These are phyloP conservation scores for Sericinus montela DNA, from an alignment of 2,888 invertebrate genomes.

Conservation along the genomic window DNA sequence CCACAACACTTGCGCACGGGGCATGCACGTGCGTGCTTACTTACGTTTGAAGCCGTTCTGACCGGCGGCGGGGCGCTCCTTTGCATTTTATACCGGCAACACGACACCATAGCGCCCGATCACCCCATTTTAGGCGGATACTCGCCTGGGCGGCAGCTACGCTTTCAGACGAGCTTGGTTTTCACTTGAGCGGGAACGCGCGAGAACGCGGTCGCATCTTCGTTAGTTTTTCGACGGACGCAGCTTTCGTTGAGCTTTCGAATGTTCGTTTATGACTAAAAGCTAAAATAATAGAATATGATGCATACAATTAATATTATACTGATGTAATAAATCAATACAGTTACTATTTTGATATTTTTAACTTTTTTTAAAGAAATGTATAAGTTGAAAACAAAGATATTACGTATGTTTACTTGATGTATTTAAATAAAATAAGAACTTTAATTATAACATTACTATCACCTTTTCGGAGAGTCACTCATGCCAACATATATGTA, in stretches of 20 bases:
- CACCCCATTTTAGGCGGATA: conserved; percentile 79
- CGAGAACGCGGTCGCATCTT: conserved; percentile 15
- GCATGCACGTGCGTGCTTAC: conserved; percentile 74
- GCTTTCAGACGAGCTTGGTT: conserved; percentile 74
- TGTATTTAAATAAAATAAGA: too few relatives aligned
- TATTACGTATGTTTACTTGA: too few relatives aligned
- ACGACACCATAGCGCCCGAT: conserved; percentile 82
- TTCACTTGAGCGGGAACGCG: conserved; percentile 58
- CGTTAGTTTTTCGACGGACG: background rate
- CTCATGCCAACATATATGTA: too few relatives aligned
- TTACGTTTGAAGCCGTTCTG: conserved; percentile 99
- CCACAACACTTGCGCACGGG: conserved; percentile 50
- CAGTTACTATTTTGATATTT: too few relatives aligned
- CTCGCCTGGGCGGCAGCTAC: conserved; percentile 58
- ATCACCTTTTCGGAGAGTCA: too few relatives aligned
- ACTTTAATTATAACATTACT: too few relatives aligned
- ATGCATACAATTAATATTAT: too few relatives aligned
- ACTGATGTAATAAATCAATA: too few relatives aligned
- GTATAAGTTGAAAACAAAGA: too few relatives aligned
- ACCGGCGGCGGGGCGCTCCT: conserved; percentile 85
- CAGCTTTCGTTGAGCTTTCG: background rate
- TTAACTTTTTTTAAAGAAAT: too few relatives aligned
- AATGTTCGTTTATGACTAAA: background rate
- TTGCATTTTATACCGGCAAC: conserved; percentile 90
- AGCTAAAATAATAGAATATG: too few relatives aligned